These are phyloP conservation scores for Perca schrenkii DNA, from an alignment of 2,113 vertebrate species.

Conservation along the genomic window DNA sequence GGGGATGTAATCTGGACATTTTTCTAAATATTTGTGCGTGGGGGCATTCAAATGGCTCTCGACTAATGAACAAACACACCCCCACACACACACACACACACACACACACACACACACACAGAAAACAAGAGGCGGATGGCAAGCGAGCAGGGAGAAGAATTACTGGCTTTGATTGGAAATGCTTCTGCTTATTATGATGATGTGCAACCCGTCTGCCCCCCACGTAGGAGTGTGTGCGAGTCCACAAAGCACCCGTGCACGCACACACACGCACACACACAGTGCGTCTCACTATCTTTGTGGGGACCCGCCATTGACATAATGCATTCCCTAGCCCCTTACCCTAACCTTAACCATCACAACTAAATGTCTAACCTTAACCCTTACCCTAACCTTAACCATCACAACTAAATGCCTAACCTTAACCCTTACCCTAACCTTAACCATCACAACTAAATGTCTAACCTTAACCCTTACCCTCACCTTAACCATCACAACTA, in stretches of 20 bases:
- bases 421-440: too few relatives aligned
- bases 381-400: too few relatives aligned
- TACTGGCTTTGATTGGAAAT: conserved; percentile 66
- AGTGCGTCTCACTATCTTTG: neutral
- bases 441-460: too few relatives aligned
- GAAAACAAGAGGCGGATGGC: neutral
- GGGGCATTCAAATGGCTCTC: conserved; percentile 17
- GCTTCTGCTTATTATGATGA: conserved; percentile 63
- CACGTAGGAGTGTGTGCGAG: neutral
- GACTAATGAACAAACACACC: conserved; percentile 32
- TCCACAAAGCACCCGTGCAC: neutral
- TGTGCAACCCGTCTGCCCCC: conserved; percentile 28
- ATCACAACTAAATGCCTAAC: too few relatives aligned
- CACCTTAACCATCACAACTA: too few relatives aligned
- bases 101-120: conserved; percentile 11
- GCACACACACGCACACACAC: neutral
- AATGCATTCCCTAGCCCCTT: too few relatives aligned
- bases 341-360: too few relatives aligned
- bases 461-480: too few relatives aligned
- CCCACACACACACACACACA: conserved; percentile 3
- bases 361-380: too few relatives aligned
- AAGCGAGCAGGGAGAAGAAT: conserved; percentile 22
- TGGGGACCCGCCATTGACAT: too few relatives aligned
- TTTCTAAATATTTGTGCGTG: conserved; percentile 47
- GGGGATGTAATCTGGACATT: conserved; percentile 35